Conservation (phyloP, 2,797 vertebrate species). For the Amblyopsis hoosieri region DNA sequence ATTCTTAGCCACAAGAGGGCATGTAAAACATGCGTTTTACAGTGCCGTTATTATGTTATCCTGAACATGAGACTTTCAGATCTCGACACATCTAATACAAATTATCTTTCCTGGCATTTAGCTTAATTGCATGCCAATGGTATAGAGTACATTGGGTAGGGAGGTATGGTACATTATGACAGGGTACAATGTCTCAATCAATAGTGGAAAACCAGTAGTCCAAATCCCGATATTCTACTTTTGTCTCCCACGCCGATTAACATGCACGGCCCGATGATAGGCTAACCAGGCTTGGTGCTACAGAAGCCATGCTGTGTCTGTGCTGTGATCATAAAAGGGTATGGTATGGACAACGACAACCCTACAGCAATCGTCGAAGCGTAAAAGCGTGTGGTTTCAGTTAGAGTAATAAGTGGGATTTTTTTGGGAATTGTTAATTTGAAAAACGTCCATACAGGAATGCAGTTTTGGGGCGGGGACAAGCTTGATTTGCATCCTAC, state of each 20-base stretch:
- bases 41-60: neutral
- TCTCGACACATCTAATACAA: no score
- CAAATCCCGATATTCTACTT: no score
- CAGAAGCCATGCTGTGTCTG: neutral
- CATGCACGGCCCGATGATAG: neutral
- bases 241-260: no score
- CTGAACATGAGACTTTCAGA: no score
- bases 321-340: neutral
- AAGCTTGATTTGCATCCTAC: conserved; percentile 54
- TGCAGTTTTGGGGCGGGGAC: conserved; percentile 77
- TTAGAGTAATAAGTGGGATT: conserved; percentile 38
- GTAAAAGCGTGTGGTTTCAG: conserved; percentile 38
- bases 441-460: conserved; percentile 56
- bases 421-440: conserved; percentile 33
- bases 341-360: neutral
- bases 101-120: neutral
- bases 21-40: neutral
- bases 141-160: no score
- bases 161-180: no score
- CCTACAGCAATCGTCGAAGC: neutral
- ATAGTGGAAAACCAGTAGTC: no score
- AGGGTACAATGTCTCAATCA: no score
- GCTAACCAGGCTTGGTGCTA: neutral
- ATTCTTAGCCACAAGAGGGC: conserved; percentile 42
- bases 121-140: neutral